phyloP scores from a whole-genome alignment of 2,797 vertebrate genomes.

The Somateria mollissima region DNA sequence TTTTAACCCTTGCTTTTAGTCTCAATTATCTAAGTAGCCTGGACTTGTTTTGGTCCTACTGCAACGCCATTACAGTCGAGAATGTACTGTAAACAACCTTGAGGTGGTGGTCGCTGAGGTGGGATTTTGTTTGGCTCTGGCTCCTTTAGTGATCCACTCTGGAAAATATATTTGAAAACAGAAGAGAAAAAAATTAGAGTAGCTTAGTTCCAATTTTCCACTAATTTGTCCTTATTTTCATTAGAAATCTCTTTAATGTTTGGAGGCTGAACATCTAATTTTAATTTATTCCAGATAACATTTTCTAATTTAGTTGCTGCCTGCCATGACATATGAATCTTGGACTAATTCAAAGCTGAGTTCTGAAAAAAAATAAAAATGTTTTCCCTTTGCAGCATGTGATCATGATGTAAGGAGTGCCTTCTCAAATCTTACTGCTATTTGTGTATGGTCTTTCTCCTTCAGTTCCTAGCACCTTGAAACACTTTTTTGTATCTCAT shows the following conservation, averaged over 20 bases:
- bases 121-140: slow-evolving; percentile 90
- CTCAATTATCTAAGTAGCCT: slow-evolving; percentile 80
- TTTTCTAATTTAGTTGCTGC: slow-evolving; percentile 38
- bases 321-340: slow-evolving; percentile 14
- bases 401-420: not conserved
- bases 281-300: slow-evolving; percentile 34
- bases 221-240: slow-evolving; percentile 23
- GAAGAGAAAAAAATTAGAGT: slow-evolving; percentile 64
- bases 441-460: not conserved
- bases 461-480: not conserved
- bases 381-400: not conserved
- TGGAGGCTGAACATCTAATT: not conserved
- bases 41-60: slow-evolving; percentile 92
- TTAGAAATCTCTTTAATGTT: slow-evolving; percentile 4
- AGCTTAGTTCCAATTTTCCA: slow-evolving; percentile 5
- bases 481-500: not conserved
- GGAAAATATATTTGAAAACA: slow-evolving; percentile 77
- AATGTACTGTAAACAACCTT: slow-evolving; percentile 98
- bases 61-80: slow-evolving; percentile 92
- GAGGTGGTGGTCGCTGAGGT: slow-evolving; percentile 91
- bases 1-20: slow-evolving; percentile 76
- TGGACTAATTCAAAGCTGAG: slow-evolving; percentile 9
- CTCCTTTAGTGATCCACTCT: slow-evolving; percentile 90
- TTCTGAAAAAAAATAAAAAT: not conserved
- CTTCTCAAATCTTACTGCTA: not conserved